These are phyloP conservation scores for Drosophila melanosoma DNA, from an alignment of 2,888 invertebrate genomes.

Conservation along the genomic window DNA sequence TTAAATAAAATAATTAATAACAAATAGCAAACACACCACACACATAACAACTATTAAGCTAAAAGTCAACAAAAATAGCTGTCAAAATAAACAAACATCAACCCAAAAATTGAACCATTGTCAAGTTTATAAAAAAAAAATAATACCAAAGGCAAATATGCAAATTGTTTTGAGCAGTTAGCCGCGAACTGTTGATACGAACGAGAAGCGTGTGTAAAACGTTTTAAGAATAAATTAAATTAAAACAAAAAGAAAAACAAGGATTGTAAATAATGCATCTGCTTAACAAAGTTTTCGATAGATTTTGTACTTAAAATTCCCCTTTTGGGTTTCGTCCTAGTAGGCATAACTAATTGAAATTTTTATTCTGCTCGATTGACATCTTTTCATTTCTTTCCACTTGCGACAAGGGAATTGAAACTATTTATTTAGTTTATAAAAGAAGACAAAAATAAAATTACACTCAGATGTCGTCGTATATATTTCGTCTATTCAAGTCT, in stretches of 20 bases:
- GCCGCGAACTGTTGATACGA: constrained; percentile 27
- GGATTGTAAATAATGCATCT: constrained; percentile 8
- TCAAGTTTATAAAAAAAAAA: constrained; percentile 13
- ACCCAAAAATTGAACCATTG: constrained; percentile 35
- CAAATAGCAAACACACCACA: constrained; percentile 34
- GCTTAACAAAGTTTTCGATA: not conserved
- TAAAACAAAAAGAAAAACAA: constrained; percentile 19
- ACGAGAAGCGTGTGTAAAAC: constrained; percentile 14
- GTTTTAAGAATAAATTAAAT: constrained; percentile 34
- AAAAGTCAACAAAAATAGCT: constrained; percentile 80
- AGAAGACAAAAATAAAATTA: not conserved
- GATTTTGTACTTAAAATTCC: not conserved
- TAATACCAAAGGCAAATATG: constrained; percentile 18
- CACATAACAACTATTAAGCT: constrained; percentile 74
- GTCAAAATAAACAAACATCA: constrained; percentile 73
- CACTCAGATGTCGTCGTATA: constrained; percentile 57
- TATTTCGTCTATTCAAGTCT: constrained; percentile 54
- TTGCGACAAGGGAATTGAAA: constrained; percentile 12
- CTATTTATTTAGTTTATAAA: constrained; percentile 8
- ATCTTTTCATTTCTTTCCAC: constrained; percentile 15
- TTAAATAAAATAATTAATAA: constrained; percentile 74
- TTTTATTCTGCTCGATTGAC: not conserved
- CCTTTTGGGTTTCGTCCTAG: not conserved
- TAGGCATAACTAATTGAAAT: constrained; percentile 15
- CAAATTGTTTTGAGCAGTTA: constrained; percentile 12